Base-by-base conservation (phyloP, 2,888 invertebrate species). In the Pyrochroa serraticornis region DNA sequence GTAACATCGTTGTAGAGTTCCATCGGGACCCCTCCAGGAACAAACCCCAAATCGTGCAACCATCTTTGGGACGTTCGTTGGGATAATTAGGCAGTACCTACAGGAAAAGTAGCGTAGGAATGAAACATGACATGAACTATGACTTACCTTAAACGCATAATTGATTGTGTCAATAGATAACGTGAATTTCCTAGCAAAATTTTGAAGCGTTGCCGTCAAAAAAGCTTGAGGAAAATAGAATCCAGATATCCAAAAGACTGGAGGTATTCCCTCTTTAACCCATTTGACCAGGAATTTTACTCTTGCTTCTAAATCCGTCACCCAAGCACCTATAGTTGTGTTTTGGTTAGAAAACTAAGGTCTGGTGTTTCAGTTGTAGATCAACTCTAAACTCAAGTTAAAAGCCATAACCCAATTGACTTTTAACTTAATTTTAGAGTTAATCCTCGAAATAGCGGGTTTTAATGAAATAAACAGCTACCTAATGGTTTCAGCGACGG, bases 141-240 rank as follows among this genome's bases (percentile, higher is more conserved):
- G n/a, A 47, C 35, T 58, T 73, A 87, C 88, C 81, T 84, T 79
- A 73, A 86, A 89, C 2, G 80, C 75, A 69, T 88, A 89, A 5
- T 81, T 79, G 3, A 89, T 83, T 0, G 85, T 83, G 72, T 93
- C 92, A 35, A 93, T 92, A 2, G 92, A 90, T 3, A 91, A 83
- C 22, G 87, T 82, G 70, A 90, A 85, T 73, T 88, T 90, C 65
- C 92, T 82, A 2, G 92, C 92, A 76, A 85, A 92, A 80, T 93
- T 92, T 81, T 93, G 93, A 70, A 91, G 80, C 0, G 89, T 90
- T 12, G 91, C 92, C 0, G 92, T 92, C 63, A 93, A 82, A 80
- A 93, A 91, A 1, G 92, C 91, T 76, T 93, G 92, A 0, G 92
- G 92, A 79, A 92, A 93, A 79, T 87, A 93, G 78, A 93, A 91